phyloP scores from a whole-genome alignment of 2,888 invertebrate genomes.

The Troides aeacus region DNA sequence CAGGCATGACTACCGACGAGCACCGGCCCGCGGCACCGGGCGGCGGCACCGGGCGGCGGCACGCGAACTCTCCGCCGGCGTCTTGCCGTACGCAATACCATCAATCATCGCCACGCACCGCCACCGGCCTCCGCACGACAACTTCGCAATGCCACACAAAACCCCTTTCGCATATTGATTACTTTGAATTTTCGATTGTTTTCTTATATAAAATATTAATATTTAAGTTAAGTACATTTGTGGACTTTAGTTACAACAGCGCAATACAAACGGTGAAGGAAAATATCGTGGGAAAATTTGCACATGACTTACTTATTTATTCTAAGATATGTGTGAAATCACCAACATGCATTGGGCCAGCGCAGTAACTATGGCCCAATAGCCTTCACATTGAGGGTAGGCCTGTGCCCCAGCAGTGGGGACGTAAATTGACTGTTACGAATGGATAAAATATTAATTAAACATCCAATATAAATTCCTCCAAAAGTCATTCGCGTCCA shows the following conservation, averaged over 20 bases:
- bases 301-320: too few species aligned
- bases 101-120: conserved; percentile 68
- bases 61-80: conserved; percentile 52
- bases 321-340: too few species aligned
- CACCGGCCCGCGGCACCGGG: conserved; percentile 49
- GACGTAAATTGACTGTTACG: too few species aligned
- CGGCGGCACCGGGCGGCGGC: conserved; percentile 38
- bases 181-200: neutral
- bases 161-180: conserved; percentile 64
- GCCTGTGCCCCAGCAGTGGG: too few species aligned
- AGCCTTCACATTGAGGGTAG: too few species aligned
- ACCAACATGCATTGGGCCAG: too few species aligned
- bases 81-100: conserved; percentile 59
- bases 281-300: too few species aligned
- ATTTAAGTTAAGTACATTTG: too few species aligned
- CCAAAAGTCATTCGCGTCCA: neutral
- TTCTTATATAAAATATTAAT: neutral
- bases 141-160: conserved; percentile 55
- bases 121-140: conserved; percentile 41
- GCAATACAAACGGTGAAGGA: too few species aligned
- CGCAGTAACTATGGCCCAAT: too few species aligned
- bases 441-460: neutral
- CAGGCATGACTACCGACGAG: conserved; percentile 52
- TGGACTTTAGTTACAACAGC: too few species aligned
- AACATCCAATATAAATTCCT: neutral